Conservation (phyloP, 1,140 invertebrate species). For the Drosophila takahashii region DNA sequence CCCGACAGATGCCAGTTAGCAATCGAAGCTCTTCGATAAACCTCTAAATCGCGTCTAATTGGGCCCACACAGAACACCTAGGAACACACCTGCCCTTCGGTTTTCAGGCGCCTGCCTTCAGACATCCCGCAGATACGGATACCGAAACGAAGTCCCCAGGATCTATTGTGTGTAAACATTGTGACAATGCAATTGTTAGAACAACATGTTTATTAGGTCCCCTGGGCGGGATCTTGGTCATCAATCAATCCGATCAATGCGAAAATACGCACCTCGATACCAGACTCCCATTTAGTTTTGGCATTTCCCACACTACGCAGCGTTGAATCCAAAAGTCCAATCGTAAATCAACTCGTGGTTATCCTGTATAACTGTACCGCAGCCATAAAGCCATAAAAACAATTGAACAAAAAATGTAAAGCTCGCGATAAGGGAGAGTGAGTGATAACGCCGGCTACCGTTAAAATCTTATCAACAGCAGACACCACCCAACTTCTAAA, state of each 20-base stretch:
- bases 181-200: slow-evolving; percentile 37
- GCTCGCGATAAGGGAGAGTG: slow-evolving; percentile 48
- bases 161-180: slow-evolving; percentile 42
- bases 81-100: slow-evolving; percentile 16
- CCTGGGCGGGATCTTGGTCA: slow-evolving; percentile 53
- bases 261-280: slow-evolving; percentile 2
- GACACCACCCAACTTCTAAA: slow-evolving; percentile 57
- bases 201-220: slow-evolving; percentile 74
- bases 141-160: not conserved
- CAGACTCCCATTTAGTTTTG: not conserved
- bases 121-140: slow-evolving; percentile 34
- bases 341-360: slow-evolving; percentile 47
- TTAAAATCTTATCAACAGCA: slow-evolving; percentile 70
- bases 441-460: slow-evolving; percentile 69
- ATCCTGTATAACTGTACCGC: slow-evolving; percentile 46
- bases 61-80: slow-evolving; percentile 31
- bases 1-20: slow-evolving; percentile 16
- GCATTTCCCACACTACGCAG: slow-evolving; percentile 18
- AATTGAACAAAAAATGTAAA: slow-evolving; percentile 57
- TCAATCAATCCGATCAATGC: slow-evolving; percentile 53
- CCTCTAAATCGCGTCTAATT: slow-evolving; percentile 36
- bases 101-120: slow-evolving; percentile 23
- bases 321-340: slow-evolving; percentile 30
- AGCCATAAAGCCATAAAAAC: slow-evolving; percentile 50
- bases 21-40: slow-evolving; percentile 35